These are phyloP conservation scores for Oryzias melastigma DNA, from an alignment of 2,113 vertebrate genomes.

Conservation along the genomic window DNA sequence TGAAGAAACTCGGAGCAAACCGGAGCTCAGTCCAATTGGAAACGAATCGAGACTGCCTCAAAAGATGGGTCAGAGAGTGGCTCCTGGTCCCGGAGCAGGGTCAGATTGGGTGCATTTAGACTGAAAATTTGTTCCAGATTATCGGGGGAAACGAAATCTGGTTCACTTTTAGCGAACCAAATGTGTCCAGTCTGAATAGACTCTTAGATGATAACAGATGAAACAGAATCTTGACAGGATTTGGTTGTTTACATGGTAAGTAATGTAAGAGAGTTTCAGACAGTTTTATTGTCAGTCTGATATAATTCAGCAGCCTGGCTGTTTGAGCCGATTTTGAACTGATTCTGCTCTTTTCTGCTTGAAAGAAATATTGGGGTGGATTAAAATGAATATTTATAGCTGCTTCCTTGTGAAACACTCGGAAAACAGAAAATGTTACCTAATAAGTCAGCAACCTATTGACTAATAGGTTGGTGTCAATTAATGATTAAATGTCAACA, in stretches of 20 bases:
- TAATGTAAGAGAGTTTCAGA: neutral
- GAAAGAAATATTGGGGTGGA: constrained; percentile 41
- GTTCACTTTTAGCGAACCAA: no score
- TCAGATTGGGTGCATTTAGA: no score
- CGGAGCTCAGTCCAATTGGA: no score
- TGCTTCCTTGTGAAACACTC: constrained; percentile 46
- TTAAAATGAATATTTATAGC: constrained; percentile 55
- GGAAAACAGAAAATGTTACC: constrained; percentile 31
- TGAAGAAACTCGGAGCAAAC: no score
- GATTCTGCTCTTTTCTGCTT: constrained; percentile 32
- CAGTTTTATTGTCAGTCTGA: constrained; percentile 1
- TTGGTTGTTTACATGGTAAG: neutral
- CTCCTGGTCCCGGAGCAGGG: no score
- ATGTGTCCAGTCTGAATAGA: neutral
- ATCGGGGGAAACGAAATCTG: no score
- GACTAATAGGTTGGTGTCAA: neutral
- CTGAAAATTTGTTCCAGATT: no score
- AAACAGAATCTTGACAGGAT: constrained; percentile 1
- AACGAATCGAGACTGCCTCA: no score
- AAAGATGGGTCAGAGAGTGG: no score
- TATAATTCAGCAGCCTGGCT: no score
- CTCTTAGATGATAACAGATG: constrained; percentile 1
- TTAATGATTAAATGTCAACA: constrained; percentile 7
- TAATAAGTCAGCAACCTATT: constrained; percentile 34
- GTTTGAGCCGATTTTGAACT: constrained; percentile 15